These are phyloP conservation scores for Microcebus griseorufus DNA, from an alignment of 2,113 vertebrate genomes.

Conservation along the genomic window DNA sequence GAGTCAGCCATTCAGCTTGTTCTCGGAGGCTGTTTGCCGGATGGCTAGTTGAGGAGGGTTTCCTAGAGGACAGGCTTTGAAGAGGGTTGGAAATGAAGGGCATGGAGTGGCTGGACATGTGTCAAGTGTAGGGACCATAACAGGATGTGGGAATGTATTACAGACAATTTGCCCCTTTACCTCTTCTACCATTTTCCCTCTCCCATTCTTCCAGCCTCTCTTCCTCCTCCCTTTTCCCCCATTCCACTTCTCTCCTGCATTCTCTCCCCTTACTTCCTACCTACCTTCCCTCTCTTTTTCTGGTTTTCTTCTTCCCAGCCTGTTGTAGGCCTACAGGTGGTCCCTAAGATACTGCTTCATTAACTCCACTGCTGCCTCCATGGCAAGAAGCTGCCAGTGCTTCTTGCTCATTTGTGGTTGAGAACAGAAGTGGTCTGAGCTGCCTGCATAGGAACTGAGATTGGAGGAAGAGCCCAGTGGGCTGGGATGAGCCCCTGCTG, in stretches of 20 bases:
- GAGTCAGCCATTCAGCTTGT: background rate
- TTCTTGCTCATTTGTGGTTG: background rate
- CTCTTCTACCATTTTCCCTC: background rate
- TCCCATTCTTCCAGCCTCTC: background rate
- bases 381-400: background rate
- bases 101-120: background rate
- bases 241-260: background rate
- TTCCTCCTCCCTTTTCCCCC: background rate
- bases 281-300: background rate
- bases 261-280: background rate
- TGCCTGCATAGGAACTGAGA: background rate
- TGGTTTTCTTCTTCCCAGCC: background rate
- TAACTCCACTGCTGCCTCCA: background rate
- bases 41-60: background rate
- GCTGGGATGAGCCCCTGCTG: background rate
- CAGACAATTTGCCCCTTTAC: background rate
- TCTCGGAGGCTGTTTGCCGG: background rate
- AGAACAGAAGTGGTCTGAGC: background rate
- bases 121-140: background rate
- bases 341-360: background rate
- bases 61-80: constrained; percentile 19
- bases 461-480: background rate
- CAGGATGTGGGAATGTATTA: background rate
- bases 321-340: background rate
- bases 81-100: constrained; percentile 11